Base-by-base conservation (phyloP, 2,888 invertebrate species). In the Unio pictorum region DNA sequence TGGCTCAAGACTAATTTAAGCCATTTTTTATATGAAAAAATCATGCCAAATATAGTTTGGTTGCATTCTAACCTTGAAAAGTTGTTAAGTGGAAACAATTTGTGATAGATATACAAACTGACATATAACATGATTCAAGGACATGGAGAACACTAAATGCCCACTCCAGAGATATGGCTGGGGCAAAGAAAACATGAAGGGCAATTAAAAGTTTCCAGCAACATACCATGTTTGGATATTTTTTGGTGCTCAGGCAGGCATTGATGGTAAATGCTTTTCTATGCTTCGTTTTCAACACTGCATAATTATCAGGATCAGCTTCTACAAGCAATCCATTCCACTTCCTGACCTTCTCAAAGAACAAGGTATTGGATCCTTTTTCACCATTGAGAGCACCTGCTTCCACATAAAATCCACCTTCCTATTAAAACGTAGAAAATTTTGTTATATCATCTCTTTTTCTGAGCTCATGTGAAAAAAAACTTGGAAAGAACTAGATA, bases 261-360 rank as follows among this genome's bases (percentile, higher is more conserved):
- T 95, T 95, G 84, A 93, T 92, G 59, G 93, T 92, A 78, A 92
- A 92, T 67, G 92, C 91, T 75, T 92, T 91, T 80, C 90, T 91
- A 82, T 92, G 93, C 80, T 93, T 92, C 69, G 92, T 90, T 28
- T 93, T 90, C 81, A 95, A 89, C 73, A 92, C 92, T 71, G 94
- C 93, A 91, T 93, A 95, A 91, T 94, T 94, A n/a, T 93, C 89
- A 0, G 95, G 93, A 81, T 95, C 94, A 0, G 95, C 95, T 78
- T 95, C 93, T 66, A 94, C 93, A 65, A 94, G 91, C 28, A 95
- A 91, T 1, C 95, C 95, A 82, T 92, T 92, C 96, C 96, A 96
- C 73, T 92, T 92, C 28, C 94, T 92, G 68, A 92, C 93, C 62
- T 92, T 91, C 88, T 95, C 94, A 79, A 96, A 90, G 93, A 93